Conservation (phyloP, 2,113 vertebrate genomes). For the Lipotes vexillifer region DNA sequence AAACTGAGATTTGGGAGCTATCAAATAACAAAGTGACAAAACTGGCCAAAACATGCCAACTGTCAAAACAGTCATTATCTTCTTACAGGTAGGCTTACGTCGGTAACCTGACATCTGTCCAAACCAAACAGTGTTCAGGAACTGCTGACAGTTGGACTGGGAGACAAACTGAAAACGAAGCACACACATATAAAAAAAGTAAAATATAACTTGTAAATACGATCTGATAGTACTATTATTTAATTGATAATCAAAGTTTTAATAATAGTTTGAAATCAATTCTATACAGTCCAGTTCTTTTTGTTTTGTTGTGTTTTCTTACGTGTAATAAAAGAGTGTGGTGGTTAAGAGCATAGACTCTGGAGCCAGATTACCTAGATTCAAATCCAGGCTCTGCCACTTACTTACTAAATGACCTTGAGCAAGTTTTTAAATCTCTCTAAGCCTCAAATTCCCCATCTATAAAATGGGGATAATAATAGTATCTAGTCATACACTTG, state of each 20-base stretch:
- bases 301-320: background rate
- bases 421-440: constrained; percentile 17
- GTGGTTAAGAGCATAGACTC: background rate
- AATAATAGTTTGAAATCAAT: background rate
- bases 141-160: constrained; percentile 99
- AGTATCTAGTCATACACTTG: background rate
- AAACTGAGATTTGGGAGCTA: constrained; percentile 95
- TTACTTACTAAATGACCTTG: background rate
- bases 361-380: background rate
- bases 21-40: constrained; percentile 94
- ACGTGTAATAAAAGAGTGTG: background rate
- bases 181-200: constrained; percentile 18
- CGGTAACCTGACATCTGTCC: constrained; percentile 98
- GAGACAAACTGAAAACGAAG: constrained; percentile 90
- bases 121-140: constrained; percentile 99
- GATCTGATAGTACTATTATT: background rate
- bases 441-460: background rate
- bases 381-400: background rate
- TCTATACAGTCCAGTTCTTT: background rate
- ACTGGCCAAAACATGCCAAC: constrained; percentile 96
- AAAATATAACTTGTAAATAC: constrained; percentile 17
- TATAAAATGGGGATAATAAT: background rate
- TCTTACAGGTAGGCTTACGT: constrained; percentile 96
- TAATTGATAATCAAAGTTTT: background rate
- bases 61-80: constrained; percentile 93